Conservation (phyloP, 2,113 vertebrate genomes). For the Carassius carassius region DNA sequence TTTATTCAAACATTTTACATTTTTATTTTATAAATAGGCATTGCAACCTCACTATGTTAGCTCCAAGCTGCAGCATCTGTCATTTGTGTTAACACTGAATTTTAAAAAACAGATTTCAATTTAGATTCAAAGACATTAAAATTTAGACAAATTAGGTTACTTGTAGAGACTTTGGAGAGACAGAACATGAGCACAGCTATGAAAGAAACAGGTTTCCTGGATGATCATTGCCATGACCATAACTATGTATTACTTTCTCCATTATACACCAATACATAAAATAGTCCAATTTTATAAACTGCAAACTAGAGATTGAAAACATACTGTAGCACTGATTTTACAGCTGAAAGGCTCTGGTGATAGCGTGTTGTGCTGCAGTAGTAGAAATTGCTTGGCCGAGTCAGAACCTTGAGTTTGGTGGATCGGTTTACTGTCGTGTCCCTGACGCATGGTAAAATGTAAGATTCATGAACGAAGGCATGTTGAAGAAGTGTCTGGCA, state of each 20-base stretch:
- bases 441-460: constrained; percentile 35
- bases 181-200: neutral
- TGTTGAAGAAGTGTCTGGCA: constrained; percentile 37
- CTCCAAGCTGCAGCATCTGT: neutral
- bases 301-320: constrained; percentile 17
- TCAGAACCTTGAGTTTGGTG: constrained; percentile 37
- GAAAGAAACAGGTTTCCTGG: neutral
- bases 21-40: neutral
- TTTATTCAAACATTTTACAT: neutral
- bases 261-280: neutral
- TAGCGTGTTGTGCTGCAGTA: neutral
- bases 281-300: neutral
- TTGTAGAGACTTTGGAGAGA: neutral
- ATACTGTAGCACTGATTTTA: neutral
- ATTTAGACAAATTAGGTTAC: neutral
- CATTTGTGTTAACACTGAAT: neutral
- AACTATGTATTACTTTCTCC: neutral
- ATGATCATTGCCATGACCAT: neutral
- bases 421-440: constrained; percentile 36
- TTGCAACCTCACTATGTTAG: neutral
- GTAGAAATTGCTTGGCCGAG: constrained; percentile 18
- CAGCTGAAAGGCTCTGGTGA: neutral
- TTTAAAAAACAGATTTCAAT: neutral
- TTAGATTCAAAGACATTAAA: neutral
- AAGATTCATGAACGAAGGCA: constrained; percentile 37